Conservation (phyloP, 2,113 vertebrate species). For the Carassius auratus region DNA sequence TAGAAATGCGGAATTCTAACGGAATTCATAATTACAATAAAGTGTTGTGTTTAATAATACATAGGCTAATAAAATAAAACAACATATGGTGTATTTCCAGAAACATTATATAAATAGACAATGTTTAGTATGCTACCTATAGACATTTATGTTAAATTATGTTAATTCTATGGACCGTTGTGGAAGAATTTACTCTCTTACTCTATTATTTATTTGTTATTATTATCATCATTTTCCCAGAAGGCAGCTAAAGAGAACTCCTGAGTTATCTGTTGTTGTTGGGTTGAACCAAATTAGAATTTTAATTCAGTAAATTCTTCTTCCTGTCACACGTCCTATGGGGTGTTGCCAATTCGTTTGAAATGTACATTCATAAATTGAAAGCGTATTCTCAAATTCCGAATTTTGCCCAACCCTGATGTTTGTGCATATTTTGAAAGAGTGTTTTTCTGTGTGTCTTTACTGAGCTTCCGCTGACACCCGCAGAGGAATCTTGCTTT, state of each 20-base stretch:
- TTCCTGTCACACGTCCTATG: neutral
- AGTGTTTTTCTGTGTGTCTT: constrained; percentile 14
- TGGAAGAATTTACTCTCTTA: neutral
- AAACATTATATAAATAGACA: neutral
- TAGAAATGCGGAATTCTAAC: neutral
- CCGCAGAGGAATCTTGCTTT: constrained; percentile 28
- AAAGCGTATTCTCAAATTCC: neutral
- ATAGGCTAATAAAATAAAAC: neutral
- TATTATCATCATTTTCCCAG: neutral
- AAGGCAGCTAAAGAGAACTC: neutral
- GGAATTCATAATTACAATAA: neutral
- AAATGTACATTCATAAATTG: neutral
- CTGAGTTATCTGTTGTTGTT: neutral
- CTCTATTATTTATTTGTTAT: neutral
- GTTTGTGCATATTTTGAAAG: neutral
- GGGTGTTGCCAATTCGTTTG: neutral
- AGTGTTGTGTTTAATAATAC: neutral
- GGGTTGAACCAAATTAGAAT: neutral
- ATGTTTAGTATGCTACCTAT: neutral
- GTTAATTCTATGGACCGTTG: neutral
- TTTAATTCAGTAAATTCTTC: neutral
- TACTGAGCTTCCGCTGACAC: constrained; percentile 15
- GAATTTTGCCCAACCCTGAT: neutral
- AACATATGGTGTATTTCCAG: neutral
- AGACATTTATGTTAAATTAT: neutral